phyloP scores from a whole-genome alignment of 2,797 vertebrate genomes.

The Poeciliopsis turneri region DNA sequence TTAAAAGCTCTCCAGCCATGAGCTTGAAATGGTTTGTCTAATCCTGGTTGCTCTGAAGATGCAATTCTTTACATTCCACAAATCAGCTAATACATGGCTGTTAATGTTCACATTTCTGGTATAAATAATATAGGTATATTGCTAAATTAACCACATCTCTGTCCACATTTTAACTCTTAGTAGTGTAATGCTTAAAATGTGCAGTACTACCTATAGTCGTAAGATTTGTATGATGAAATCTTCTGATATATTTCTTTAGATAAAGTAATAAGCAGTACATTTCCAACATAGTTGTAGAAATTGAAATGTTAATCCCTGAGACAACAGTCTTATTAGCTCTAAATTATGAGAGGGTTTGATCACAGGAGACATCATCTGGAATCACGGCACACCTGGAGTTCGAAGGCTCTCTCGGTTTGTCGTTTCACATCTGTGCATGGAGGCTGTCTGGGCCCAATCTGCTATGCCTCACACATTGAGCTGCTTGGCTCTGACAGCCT shows the following conservation, averaged over 20 bases:
- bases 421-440: conserved; percentile 64
- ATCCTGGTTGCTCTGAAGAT: neutral
- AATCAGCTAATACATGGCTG: neutral
- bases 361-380: conserved; percentile 7
- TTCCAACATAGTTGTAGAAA: conserved; percentile 8
- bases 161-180: neutral
- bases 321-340: conserved; percentile 11
- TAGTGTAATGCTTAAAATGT: neutral
- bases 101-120: neutral
- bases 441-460: conserved; percentile 67
- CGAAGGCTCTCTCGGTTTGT: conserved; percentile 61
- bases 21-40: neutral
- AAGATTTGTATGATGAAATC: neutral
- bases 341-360: conserved; percentile 21
- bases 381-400: conserved; percentile 55
- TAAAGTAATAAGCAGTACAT: neutral
- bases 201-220: neutral
- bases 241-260: neutral
- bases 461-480: conserved; percentile 59
- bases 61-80: neutral
- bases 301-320: neutral
- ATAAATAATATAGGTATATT: neutral
- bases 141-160: neutral
- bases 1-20: neutral
- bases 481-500: conserved; percentile 59